A percentile compares a stretch with the other conserved stretches of the same genome.
Evolutionary conservation across 2,888 invertebrate genomes (phyloP).

Genomic region (Sussaba pulchella): DNA sequence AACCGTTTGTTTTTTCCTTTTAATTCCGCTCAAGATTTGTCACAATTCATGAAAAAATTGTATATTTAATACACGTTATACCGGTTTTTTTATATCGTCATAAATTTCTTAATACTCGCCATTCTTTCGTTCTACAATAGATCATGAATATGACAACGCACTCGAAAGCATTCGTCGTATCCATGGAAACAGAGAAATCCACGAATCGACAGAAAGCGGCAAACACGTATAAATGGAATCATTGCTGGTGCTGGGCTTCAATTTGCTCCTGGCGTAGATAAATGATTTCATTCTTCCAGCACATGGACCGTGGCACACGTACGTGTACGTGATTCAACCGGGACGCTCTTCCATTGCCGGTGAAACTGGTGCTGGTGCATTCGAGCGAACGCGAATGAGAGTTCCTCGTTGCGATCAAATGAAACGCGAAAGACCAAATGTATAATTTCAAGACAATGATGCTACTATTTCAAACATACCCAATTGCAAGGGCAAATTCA

Average conservation of each 20-base stretch:
- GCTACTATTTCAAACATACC: background rate
- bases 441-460: constrained; percentile 1
- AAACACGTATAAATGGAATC: constrained; percentile 47
- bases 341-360: constrained; percentile 35
- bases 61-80: background rate
- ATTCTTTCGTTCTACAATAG: background rate
- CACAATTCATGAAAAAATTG: background rate
- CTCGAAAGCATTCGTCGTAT: constrained; percentile 31
- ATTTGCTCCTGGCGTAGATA: constrained; percentile 56
- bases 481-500: background rate
- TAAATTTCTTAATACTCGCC: background rate
- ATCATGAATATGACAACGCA: constrained; percentile 20
- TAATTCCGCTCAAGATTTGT: too few species aligned
- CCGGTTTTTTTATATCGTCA: background rate
- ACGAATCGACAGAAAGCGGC: constrained; percentile 18
- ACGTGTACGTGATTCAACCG: constrained; percentile 40
- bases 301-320: constrained; percentile 49
- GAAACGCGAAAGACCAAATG: background rate
- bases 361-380: constrained; percentile 22
- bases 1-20: too few species aligned
- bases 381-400: constrained; percentile 38
- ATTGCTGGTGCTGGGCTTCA: constrained; percentile 45
- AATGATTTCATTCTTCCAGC: constrained; percentile 60
- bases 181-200: constrained; percentile 35
- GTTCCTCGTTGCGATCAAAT: constrained; percentile 41